Percentiles rank a stretch among this genome's conserved stretches.
These are phyloP conservation scores for Nothocercus julius DNA, from an alignment of 2,113 vertebrate genomes.

Conservation along the genomic window DNA sequence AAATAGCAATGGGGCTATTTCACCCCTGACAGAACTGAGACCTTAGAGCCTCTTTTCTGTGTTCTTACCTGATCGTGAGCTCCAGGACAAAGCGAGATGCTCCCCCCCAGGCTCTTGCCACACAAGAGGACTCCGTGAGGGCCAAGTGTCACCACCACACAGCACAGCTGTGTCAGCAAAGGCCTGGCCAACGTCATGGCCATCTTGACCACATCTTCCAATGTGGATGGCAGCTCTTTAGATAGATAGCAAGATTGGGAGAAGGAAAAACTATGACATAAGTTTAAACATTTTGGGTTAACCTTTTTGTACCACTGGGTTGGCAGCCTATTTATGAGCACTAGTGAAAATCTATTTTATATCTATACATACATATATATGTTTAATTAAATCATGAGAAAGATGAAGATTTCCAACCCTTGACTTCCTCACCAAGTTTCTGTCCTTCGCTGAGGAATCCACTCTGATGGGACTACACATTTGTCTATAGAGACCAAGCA, in stretches of 20 bases:
- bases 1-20: not conserved
- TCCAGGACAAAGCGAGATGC: slow-evolving; percentile 74
- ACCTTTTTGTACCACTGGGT: not conserved
- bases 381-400: not conserved
- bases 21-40: not conserved
- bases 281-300: not conserved
- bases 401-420: not conserved
- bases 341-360: not conserved
- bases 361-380: accelerated
- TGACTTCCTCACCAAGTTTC: not conserved
- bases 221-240: slow-evolving; percentile 74
- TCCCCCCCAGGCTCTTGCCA: slow-evolving; percentile 75
- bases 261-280: not conserved
- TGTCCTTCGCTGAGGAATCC: not conserved
- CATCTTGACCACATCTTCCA: slow-evolving; percentile 76
- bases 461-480: not conserved
- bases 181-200: slow-evolving; percentile 81
- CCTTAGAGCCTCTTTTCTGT: not conserved
- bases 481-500: not conserved
- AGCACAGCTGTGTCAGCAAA: slow-evolving; percentile 84
- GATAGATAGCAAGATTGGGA: not conserved
- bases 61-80: slow-evolving; percentile 67
- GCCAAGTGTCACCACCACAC: slow-evolving; percentile 86
- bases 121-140: slow-evolving; percentile 83
- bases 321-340: not conserved